Evolutionary conservation across 2,113 vertebrate species (phyloP).

Genomic region (Pantherophis guttatus): DNA sequence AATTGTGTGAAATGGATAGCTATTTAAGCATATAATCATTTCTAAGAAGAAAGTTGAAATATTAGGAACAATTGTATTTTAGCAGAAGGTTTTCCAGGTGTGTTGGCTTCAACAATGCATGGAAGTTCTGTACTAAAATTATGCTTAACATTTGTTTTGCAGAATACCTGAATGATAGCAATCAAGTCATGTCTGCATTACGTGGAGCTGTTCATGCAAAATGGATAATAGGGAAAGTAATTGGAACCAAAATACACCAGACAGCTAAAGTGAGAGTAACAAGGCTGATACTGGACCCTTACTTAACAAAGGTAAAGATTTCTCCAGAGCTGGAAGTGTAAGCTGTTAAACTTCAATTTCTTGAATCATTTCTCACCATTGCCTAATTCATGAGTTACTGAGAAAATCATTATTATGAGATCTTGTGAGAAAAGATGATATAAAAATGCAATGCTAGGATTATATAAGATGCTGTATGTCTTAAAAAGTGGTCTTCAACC

Average conservation of each 20-base stretch:
- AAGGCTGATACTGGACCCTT: slow-evolving; percentile 87
- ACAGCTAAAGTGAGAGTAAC: slow-evolving; percentile 96
- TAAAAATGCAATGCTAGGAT: neutral
- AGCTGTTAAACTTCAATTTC: neutral
- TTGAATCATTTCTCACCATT: neutral
- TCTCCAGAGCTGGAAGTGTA: neutral
- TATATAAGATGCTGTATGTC: neutral
- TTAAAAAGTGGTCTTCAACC: neutral
- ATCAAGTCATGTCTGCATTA: slow-evolving; percentile 79
- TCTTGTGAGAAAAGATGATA: neutral
- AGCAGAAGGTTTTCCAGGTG: neutral
- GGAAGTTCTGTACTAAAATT: slow-evolving; percentile 35
- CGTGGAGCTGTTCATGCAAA: slow-evolving; percentile 86
- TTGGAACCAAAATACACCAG: slow-evolving; percentile 93
- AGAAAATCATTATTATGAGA: neutral
- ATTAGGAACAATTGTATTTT: neutral
- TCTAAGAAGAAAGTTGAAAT: neutral
- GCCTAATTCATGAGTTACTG: neutral
- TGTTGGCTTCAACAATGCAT: neutral
- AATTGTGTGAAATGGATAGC: neutral
- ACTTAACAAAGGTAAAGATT: slow-evolving; percentile 87
- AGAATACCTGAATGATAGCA: slow-evolving; percentile 45
- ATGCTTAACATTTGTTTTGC: slow-evolving; percentile 39
- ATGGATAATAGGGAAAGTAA: slow-evolving; percentile 92
- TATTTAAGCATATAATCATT: neutral